These are phyloP conservation scores for Aporophyla nigra DNA, from an alignment of 2,888 invertebrate species.

Conservation along the genomic window DNA sequence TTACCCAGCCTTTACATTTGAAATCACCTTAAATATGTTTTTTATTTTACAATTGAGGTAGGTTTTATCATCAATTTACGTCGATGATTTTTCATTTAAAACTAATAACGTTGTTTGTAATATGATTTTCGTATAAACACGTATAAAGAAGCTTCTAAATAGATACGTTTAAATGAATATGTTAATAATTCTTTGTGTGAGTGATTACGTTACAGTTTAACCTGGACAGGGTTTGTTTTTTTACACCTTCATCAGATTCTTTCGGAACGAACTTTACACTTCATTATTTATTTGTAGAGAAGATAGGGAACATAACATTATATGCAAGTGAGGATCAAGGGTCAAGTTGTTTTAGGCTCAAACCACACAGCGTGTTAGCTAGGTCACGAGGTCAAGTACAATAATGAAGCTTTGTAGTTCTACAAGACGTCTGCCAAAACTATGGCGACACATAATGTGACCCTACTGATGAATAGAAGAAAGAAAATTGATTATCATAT, in stretches of 20 bases:
- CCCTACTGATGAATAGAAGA: too few species aligned
- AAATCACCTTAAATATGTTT: not conserved
- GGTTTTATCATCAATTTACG: too few species aligned
- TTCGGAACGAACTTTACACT: too few species aligned
- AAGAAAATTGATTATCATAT: not conserved
- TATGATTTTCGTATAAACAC: too few species aligned
- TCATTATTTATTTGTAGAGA: too few species aligned
- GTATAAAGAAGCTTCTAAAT: not conserved
- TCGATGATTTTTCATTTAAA: too few species aligned
- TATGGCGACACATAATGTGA: not conserved
- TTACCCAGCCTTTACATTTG: not conserved
- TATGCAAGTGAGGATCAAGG: not conserved
- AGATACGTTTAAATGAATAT: not conserved
- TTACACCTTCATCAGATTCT: not conserved
- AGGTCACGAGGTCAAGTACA: not conserved
- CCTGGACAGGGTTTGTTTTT: not conserved
- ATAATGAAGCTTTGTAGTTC: conserved; percentile 6
- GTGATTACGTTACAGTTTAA: not conserved
- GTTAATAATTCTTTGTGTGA: not conserved
- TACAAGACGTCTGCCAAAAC: not conserved
- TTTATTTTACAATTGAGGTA: not conserved
- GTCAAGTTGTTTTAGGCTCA: not conserved
- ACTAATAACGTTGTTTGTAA: too few species aligned
- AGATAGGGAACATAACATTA: not conserved
- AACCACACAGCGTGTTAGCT: not conserved